Evolutionary conservation across 2,113 vertebrate genomes (phyloP).

Genomic region (Salvelinus fontinalis): DNA sequence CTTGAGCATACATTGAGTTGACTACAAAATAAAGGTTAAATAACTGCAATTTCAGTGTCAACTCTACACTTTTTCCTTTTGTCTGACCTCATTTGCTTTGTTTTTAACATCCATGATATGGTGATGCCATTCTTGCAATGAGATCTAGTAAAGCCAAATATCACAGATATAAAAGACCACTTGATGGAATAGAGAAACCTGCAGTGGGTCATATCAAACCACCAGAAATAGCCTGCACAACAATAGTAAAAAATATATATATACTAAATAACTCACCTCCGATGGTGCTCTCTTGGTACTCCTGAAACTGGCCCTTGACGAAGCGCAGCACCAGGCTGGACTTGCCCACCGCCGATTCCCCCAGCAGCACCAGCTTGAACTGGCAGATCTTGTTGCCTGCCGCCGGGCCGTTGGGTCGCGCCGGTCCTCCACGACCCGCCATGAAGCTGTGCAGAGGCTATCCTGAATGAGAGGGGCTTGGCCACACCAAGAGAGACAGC

Average conservation of each 20-base stretch:
- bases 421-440: constrained; percentile 86
- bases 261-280: constrained; percentile 72
- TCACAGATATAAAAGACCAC: no score
- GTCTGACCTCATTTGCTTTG: no score
- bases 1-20: no score
- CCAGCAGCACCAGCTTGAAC: constrained; percentile 84
- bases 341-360: constrained; percentile 80
- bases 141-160: no score
- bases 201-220: neutral
- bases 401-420: constrained; percentile 79
- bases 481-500: constrained; percentile 13
- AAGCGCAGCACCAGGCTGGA: constrained; percentile 86
- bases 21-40: no score
- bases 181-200: no score
- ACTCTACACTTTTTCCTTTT: no score
- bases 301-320: constrained; percentile 87
- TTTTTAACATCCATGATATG: no score
- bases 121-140: no score
- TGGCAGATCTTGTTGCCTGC: constrained; percentile 85
- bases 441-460: constrained; percentile 63
- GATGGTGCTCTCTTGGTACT: constrained; percentile 90
- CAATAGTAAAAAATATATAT: neutral
- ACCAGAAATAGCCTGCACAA: neutral
- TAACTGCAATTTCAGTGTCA: no score
- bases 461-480: constrained; percentile 23